These are phyloP conservation scores for Atta texana DNA, from an alignment of 1,140 invertebrate genomes.

Conservation along the genomic window DNA sequence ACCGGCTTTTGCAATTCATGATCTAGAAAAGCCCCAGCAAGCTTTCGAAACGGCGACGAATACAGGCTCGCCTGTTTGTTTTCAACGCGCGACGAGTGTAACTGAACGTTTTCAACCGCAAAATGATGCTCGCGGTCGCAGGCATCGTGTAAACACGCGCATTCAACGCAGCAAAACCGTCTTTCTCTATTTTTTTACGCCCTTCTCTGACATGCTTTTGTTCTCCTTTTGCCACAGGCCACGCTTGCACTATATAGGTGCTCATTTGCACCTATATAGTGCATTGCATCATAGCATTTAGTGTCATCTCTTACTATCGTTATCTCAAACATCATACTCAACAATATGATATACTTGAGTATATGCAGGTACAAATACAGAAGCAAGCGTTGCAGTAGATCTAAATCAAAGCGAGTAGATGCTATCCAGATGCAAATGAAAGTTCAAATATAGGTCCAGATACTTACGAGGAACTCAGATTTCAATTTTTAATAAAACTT, in stretches of 20 bases:
- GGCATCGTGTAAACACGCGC: slow-evolving; percentile 59
- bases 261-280: slow-evolving; percentile 54
- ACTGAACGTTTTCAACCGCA: slow-evolving; percentile 68
- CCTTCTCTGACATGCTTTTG: slow-evolving; percentile 13
- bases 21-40: slow-evolving; percentile 57
- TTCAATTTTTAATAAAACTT: no score
- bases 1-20: slow-evolving; percentile 55
- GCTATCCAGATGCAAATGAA: neutral
- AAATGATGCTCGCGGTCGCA: slow-evolving; percentile 56
- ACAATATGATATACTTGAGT: neutral
- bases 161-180: slow-evolving; percentile 56
- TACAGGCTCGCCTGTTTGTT: slow-evolving; percentile 55
- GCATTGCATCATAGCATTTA: neutral
- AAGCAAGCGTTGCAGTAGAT: neutral
- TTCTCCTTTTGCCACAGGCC: slow-evolving; percentile 41
- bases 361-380: neutral
- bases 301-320: neutral
- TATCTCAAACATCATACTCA: slow-evolving; percentile 40
- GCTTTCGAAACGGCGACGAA: slow-evolving; percentile 47
- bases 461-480: neutral
- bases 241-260: slow-evolving; percentile 19
- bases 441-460: neutral
- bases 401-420: neutral
- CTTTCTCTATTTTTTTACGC: slow-evolving; percentile 42
- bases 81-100: slow-evolving; percentile 63